Conservation (phyloP, 2,797 vertebrate species). For the Amazona ochrocephala region DNA sequence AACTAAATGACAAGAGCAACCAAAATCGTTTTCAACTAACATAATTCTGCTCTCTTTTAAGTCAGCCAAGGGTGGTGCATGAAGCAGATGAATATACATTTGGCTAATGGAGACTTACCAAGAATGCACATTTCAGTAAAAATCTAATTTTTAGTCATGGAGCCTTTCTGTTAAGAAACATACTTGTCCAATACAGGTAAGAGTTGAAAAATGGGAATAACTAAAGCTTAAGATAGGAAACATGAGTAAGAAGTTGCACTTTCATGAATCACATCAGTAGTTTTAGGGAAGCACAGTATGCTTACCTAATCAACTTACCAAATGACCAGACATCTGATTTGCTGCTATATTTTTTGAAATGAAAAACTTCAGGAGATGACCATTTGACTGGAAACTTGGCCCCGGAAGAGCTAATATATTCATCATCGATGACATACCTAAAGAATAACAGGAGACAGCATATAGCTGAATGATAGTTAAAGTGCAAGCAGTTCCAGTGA, state of each 20-base stretch:
- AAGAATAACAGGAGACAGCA: neutral
- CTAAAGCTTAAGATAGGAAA: neutral
- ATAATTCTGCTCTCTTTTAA: neutral
- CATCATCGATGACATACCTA: slow-evolving; percentile 88
- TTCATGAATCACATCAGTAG: neutral
- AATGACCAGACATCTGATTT: slow-evolving; percentile 93
- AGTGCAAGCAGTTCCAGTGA: neutral
- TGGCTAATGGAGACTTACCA: neutral
- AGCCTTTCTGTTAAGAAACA: neutral
- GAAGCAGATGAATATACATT: neutral
- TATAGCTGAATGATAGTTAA: neutral
- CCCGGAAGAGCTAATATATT: slow-evolving; percentile 88
- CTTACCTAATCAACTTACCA: slow-evolving; percentile 75
- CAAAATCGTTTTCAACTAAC: neutral
- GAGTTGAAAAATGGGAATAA: neutral
- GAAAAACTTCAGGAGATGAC: slow-evolving; percentile 91
- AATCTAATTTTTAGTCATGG: neutral
- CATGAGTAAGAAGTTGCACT: neutral
- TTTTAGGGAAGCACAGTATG: neutral
- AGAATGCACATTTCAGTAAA: neutral
- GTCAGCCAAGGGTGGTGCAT: neutral
- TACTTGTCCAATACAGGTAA: neutral
- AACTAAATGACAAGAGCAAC: neutral
- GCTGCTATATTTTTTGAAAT: slow-evolving; percentile 90
- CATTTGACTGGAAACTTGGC: slow-evolving; percentile 91